Percentiles rank a stretch among this genome's conserved stretches.
Evolutionary conservation across 23 tunicate genomes (phyloP).

Genomic region (Botrylloides violaceus): DNA sequence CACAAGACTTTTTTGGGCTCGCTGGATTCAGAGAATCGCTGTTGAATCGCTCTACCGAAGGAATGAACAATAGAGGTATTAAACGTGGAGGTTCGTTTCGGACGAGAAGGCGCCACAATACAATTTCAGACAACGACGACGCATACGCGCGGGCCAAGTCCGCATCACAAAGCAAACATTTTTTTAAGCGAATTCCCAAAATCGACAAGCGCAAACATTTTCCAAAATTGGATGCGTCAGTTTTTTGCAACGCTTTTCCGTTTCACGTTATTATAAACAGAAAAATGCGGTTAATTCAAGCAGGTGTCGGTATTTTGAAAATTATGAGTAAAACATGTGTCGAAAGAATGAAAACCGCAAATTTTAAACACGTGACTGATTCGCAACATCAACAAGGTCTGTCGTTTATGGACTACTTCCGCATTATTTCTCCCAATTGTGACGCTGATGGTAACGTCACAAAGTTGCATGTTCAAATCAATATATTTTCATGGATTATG

Average conservation of each 20-base stretch:
- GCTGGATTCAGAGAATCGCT: too few species aligned
- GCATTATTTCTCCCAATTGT: conserved; percentile 32
- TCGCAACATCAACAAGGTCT: neutral
- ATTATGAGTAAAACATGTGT: conserved; percentile 12
- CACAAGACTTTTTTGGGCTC: neutral
- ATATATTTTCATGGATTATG: conserved; percentile 27
- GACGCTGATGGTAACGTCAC: neutral
- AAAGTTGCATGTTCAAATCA: neutral
- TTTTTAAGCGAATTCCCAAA: neutral
- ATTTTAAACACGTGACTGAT: neutral
- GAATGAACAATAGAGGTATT: neutral
- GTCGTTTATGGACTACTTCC: conserved; percentile 39
- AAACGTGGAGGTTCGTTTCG: neutral
- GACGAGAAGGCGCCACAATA: neutral
- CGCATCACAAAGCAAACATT: neutral
- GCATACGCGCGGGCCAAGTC: neutral
- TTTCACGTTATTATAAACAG: conserved; percentile 66
- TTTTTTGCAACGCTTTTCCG: conserved; percentile 74
- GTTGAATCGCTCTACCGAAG: neutral
- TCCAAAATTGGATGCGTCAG: conserved; percentile 27
- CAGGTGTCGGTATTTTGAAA: conserved; percentile 49
- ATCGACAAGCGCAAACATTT: neutral
- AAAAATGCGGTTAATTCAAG: conserved; percentile 53
- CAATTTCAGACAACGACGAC: neutral
- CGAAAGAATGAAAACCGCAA: neutral